Evolutionary conservation across 92 coral and sea anemone genomes (phyloP).

Genomic region (Umimayanthus kanabou): DNA sequence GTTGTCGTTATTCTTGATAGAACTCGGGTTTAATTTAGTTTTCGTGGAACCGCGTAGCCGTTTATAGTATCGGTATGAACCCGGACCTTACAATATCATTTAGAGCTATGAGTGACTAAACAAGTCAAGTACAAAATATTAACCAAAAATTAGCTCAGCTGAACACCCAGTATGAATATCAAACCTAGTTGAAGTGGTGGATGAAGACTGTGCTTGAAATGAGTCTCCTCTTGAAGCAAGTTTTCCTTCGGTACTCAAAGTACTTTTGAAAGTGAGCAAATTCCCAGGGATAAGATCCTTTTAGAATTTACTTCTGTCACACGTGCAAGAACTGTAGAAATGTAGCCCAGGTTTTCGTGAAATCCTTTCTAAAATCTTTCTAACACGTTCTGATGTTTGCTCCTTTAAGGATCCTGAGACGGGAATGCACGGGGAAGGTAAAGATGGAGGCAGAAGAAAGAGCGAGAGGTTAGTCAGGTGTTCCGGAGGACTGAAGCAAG

Average conservation of each 20-base stretch:
- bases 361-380: not conserved
- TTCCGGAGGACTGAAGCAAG: not conserved
- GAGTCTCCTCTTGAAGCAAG: too few relatives aligned
- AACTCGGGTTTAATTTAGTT: not conserved
- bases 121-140: too few relatives aligned
- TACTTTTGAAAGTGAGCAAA: too few relatives aligned
- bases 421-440: not conserved
- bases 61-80: not conserved
- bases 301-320: too few relatives aligned
- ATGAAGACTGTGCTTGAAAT: too few relatives aligned
- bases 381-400: not conserved
- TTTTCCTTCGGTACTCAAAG: too few relatives aligned
- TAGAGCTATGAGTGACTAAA: too few relatives aligned
- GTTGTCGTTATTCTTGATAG: not conserved
- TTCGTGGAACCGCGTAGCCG: not conserved
- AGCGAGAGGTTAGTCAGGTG: constrained; percentile 26
- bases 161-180: too few relatives aligned
- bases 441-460: constrained; percentile 35
- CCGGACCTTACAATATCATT: too few relatives aligned
- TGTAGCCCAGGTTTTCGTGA: not conserved
- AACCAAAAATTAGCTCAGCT: too few relatives aligned
- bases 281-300: not conserved
- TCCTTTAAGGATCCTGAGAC: constrained; percentile 25
- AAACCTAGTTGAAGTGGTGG: too few relatives aligned
- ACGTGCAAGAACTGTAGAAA: not conserved